Conservation (phyloP, 2,113 vertebrate genomes). For the Ptilonorhynchus violaceus region DNA sequence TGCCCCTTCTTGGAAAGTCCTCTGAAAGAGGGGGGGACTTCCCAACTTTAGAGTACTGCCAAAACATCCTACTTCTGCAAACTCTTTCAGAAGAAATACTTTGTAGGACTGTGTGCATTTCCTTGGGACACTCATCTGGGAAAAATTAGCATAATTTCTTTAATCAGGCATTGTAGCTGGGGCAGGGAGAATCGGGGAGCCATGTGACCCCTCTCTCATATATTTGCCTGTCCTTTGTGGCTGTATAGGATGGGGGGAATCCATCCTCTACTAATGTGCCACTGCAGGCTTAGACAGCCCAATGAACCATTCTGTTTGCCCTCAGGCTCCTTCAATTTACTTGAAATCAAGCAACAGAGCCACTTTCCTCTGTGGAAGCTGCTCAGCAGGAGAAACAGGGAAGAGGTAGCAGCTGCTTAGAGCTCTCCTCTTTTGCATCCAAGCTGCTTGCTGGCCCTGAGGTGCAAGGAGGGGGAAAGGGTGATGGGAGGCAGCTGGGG, state of each 20-base stretch:
- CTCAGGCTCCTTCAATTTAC: neutral
- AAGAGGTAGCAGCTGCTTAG: neutral
- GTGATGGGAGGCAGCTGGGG: constrained; percentile 60
- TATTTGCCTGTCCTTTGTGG: neutral
- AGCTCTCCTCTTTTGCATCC: neutral
- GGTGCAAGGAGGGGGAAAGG: constrained; percentile 38
- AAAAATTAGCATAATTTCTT: constrained; percentile 13
- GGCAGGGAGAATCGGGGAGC: neutral
- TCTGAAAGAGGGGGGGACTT: neutral
- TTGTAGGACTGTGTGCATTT: neutral
- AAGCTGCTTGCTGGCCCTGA: neutral
- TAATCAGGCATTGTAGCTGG: neutral
- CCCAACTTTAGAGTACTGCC: neutral
- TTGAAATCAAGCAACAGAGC: neutral
- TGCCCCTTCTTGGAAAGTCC: constrained; percentile 15
- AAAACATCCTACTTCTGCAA: neutral
- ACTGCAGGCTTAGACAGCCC: neutral
- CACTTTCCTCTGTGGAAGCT: neutral
- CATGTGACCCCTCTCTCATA: neutral
- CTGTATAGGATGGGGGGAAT: neutral
- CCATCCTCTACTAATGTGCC: neutral
- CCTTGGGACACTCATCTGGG: neutral
- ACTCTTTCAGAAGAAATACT: neutral
- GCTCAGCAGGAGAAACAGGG: constrained; percentile 17
- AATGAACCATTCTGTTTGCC: neutral